A percentile compares a stretch with the other conserved stretches of the same genome.
Conservation (phyloP, 2,888 invertebrate genomes). For the Theodoxus fluviatilis region DNA sequence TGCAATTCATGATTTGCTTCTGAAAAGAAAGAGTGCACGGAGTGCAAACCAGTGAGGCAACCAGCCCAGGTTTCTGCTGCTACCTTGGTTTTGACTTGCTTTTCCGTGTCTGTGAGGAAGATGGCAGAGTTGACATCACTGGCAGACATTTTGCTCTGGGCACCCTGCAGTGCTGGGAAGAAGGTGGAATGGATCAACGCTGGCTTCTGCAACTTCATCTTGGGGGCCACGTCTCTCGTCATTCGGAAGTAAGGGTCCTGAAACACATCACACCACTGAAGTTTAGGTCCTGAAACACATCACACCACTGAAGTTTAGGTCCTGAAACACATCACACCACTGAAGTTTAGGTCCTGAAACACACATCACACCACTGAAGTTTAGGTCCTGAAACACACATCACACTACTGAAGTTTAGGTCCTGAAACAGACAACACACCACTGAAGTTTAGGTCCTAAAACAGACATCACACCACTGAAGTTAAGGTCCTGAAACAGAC, state of each 20-base stretch:
- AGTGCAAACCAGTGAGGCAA: no score
- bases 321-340: no score
- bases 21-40: no score
- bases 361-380: not conserved
- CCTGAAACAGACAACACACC: slow-evolving; percentile 68
- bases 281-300: not conserved
- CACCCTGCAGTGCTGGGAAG: slow-evolving; percentile 94
- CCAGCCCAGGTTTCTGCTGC: no score
- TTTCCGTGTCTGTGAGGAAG: slow-evolving; percentile 91
- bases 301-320: no score
- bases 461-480: no score
- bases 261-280: slow-evolving; percentile 22
- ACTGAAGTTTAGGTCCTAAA: not conserved
- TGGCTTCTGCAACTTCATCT: slow-evolving; percentile 86
- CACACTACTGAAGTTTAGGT: slow-evolving; percentile 99
- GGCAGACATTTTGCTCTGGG: slow-evolving; percentile 98
- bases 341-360: slow-evolving; percentile 90
- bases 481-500: no score
- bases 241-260: slow-evolving; percentile 98
- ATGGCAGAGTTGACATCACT: slow-evolving; percentile 93
- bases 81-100: slow-evolving; percentile 95
- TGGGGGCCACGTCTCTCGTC: slow-evolving; percentile 97
- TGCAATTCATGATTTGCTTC: no score
- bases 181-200: slow-evolving; percentile 86
- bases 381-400: no score